A percentile compares a stretch with the other conserved stretches of the same genome.
Conservation (phyloP, 2,797 vertebrate species). For the Ctenochaetus hawaiiensis region DNA sequence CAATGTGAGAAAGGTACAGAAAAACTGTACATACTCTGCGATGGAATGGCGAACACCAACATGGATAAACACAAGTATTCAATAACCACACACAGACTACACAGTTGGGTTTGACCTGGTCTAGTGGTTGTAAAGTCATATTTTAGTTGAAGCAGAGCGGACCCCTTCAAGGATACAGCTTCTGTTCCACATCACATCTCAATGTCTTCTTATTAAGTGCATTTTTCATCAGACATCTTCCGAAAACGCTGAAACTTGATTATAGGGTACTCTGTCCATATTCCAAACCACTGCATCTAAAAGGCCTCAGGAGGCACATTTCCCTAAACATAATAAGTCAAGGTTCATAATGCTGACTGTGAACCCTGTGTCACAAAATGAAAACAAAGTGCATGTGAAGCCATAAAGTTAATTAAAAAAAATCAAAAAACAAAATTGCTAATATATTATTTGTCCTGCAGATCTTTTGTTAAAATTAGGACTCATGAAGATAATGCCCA, state of each 20-base stretch:
- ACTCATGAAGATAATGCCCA: not conserved
- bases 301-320: not conserved
- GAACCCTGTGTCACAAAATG: not conserved
- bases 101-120: not conserved
- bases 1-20: not conserved
- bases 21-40: not conserved
- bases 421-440: not conserved
- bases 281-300: not conserved
- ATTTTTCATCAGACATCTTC: not conserved
- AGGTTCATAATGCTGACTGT: not conserved
- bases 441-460: not conserved
- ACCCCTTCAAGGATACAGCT: not conserved
- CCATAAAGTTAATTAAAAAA: not conserved
- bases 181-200: not conserved
- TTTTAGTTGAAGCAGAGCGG: not conserved
- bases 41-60: not conserved
- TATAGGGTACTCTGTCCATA: not conserved
- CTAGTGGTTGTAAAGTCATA: conserved; percentile 6
- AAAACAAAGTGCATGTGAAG: not conserved
- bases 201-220: not conserved
- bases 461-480: not conserved
- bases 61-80: not conserved
- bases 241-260: not conserved
- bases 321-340: not conserved
- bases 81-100: not conserved